Conservation (phyloP, 2,797 vertebrate genomes). For the Phalloptychus januarius region DNA sequence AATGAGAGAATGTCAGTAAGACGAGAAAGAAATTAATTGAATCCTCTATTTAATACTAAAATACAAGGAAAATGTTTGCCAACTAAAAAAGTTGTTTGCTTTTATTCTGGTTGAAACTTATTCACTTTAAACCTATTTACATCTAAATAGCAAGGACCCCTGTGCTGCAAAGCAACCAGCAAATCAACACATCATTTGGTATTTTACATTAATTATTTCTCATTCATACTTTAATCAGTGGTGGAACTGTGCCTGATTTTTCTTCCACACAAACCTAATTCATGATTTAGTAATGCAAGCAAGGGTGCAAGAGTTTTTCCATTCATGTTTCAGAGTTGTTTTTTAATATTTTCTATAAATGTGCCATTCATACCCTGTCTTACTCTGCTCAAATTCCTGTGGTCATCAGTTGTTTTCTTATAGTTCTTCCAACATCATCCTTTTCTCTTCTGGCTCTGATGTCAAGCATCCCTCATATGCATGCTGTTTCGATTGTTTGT, state of each 20-base stretch:
- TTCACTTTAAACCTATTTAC: constrained; percentile 1
- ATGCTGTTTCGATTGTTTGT: constrained; percentile 41
- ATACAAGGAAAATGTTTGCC: neutral
- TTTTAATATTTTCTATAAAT: constrained; percentile 39
- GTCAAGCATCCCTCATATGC: constrained; percentile 54
- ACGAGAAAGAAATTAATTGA: neutral
- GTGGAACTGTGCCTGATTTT: constrained; percentile 47
- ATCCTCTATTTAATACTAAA: neutral
- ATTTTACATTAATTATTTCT: constrained; percentile 55
- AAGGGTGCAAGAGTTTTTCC: constrained; percentile 40
- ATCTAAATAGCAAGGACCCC: constrained; percentile 19
- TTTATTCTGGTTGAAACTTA: neutral
- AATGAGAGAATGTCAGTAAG: neutral
- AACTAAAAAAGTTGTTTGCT: neutral
- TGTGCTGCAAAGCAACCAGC: constrained; percentile 15
- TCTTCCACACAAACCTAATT: constrained; percentile 48
- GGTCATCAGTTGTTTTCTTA: constrained; percentile 61
- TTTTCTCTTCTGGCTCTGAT: constrained; percentile 35
- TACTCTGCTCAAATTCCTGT: constrained; percentile 47
- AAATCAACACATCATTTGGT: constrained; percentile 38
- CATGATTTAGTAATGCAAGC: constrained; percentile 41
- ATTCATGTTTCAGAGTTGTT: constrained; percentile 38
- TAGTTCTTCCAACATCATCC: constrained; percentile 36
- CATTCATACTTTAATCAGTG: constrained; percentile 57
- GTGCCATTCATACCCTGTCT: constrained; percentile 49